Conservation (phyloP, 1,140 invertebrate genomes). For the Drosophila subobscura region DNA sequence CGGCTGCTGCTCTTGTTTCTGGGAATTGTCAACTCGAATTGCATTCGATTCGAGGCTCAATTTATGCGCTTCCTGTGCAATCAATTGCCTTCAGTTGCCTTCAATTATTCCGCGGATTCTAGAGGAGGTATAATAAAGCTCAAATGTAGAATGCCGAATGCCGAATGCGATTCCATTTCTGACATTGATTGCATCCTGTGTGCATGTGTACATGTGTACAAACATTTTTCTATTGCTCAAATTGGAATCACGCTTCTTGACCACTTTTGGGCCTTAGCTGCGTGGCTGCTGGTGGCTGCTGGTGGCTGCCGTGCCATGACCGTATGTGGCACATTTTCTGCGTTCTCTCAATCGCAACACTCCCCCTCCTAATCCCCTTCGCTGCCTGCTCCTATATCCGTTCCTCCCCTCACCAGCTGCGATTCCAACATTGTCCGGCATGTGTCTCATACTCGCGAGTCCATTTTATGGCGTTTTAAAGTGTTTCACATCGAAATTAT, state of each 20-base stretch:
- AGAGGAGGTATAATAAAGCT: constrained; percentile 9
- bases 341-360: constrained; percentile 12
- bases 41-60: constrained; percentile 29
- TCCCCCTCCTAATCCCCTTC: background rate
- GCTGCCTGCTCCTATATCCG: too few relatives aligned
- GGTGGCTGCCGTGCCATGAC: constrained; percentile 6
- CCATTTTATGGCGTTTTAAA: constrained; percentile 61
- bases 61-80: constrained; percentile 72
- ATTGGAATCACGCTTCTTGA: constrained; percentile 36
- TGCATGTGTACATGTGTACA: constrained; percentile 11
- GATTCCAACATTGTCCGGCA: background rate
- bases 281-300: too few relatives aligned
- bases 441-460: constrained; percentile 24
- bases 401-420: background rate
- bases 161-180: constrained; percentile 2
- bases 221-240: constrained; percentile 4
- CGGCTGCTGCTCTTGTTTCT: constrained; percentile 26
- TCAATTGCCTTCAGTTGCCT: constrained; percentile 50
- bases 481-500: constrained; percentile 57
- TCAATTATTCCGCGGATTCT: constrained; percentile 55
- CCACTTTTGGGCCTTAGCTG: constrained; percentile 39
- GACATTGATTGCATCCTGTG: constrained; percentile 65
- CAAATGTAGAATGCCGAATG: constrained; percentile 32
- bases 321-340: constrained; percentile 52
- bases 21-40: constrained; percentile 4